These are phyloP conservation scores for Quiscalus mexicanus DNA, from an alignment of 2,113 vertebrate genomes.

Conservation along the genomic window DNA sequence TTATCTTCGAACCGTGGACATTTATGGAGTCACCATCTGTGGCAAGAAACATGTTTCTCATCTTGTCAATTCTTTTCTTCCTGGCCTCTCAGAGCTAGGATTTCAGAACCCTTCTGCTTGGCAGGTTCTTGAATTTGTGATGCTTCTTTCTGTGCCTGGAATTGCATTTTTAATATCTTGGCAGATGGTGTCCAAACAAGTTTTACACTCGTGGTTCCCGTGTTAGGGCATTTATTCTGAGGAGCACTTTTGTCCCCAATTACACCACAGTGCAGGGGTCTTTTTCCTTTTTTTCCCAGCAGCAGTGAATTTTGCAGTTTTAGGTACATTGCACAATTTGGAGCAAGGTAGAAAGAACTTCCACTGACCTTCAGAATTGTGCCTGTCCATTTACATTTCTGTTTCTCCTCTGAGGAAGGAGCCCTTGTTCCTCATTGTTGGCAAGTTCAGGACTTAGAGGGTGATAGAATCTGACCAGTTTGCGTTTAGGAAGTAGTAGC, in stretches of 20 bases:
- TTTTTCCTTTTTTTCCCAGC: background rate
- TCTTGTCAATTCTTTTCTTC: background rate
- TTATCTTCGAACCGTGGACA: background rate
- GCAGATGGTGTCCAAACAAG: constrained; percentile 60
- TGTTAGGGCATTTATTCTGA: constrained; percentile 33
- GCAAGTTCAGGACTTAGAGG: background rate
- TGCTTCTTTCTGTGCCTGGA: constrained; percentile 55
- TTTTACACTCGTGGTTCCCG: constrained; percentile 35
- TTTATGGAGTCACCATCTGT: background rate
- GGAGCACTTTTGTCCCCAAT: constrained; percentile 42
- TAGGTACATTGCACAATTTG: background rate
- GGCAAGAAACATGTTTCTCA: background rate
- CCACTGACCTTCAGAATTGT: background rate
- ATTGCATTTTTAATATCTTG: constrained; percentile 66
- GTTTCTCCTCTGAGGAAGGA: background rate
- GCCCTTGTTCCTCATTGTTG: background rate
- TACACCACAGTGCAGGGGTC: background rate
- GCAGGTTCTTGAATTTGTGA: constrained; percentile 52
- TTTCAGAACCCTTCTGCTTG: constrained; percentile 32
- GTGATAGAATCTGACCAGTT: background rate
- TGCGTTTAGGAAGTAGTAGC: background rate
- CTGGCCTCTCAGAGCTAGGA: background rate
- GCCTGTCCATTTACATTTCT: background rate
- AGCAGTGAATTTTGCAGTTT: background rate
- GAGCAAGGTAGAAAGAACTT: background rate